Conservation (phyloP, 2,797 vertebrate genomes). For the Anas flavirostris region DNA sequence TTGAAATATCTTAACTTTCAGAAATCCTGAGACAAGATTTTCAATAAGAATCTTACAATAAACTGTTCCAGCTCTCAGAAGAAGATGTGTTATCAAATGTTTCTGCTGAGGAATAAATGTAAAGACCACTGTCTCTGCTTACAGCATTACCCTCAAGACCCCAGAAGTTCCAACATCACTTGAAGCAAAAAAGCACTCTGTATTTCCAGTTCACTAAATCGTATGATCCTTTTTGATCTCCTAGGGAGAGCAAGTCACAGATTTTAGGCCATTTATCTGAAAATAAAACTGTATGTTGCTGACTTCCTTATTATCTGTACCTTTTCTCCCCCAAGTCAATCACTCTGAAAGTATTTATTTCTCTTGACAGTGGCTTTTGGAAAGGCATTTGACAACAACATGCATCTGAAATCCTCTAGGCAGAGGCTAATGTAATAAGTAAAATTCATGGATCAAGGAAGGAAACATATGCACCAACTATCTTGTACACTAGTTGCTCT, state of each 20-base stretch:
- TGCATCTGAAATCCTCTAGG: slow-evolving; percentile 18
- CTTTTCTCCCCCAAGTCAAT: background rate
- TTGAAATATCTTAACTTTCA: slow-evolving; percentile 29
- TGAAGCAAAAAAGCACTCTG: background rate
- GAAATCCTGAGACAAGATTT: background rate
- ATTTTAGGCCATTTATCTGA: slow-evolving; percentile 26
- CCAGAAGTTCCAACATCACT: background rate
- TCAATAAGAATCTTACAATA: background rate
- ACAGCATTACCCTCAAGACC: background rate
- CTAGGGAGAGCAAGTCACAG: background rate
- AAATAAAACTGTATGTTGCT: slow-evolving; percentile 2
- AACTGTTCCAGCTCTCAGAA: background rate
- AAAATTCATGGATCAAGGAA: background rate
- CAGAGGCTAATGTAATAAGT: slow-evolving; percentile 18
- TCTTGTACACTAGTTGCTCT: background rate
- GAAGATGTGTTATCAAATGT: background rate
- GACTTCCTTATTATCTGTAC: background rate
- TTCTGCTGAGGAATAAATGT: background rate
- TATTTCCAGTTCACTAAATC: background rate
- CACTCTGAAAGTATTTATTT: slow-evolving; percentile 23
- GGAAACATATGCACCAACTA: background rate
- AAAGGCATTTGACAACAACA: slow-evolving; percentile 6
- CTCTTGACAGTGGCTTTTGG: slow-evolving; percentile 13
- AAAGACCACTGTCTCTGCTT: background rate
- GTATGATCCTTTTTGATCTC: background rate